Percentiles rank a stretch among this genome's conserved stretches.
Evolutionary conservation across 2,888 invertebrate genomes (phyloP).

Genomic region (Polydrusus pterygomalis): DNA sequence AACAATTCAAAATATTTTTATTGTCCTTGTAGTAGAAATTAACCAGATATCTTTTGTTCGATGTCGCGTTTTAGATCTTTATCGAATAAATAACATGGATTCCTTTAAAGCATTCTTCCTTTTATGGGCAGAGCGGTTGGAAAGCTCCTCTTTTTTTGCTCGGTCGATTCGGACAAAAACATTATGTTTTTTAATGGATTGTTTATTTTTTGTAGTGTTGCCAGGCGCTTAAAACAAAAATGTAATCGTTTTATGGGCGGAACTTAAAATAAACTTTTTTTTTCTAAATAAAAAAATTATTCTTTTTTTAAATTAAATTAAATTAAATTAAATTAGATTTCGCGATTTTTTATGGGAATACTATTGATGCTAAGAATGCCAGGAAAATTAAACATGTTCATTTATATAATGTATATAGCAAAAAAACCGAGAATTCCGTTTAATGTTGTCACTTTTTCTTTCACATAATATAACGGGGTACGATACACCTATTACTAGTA

Average conservation of each 20-base stretch:
- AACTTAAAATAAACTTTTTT: not conserved
- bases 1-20: constrained; percentile 58
- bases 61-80: constrained; percentile 66
- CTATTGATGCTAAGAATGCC: too few species aligned
- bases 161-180: constrained; percentile 31
- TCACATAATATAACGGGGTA: too few species aligned
- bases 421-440: too few species aligned
- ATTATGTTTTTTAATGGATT: constrained; percentile 34
- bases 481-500: too few species aligned
- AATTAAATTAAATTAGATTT: too few species aligned
- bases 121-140: constrained; percentile 65
- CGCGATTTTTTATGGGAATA: too few species aligned
- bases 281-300: too few species aligned
- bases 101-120: constrained; percentile 64
- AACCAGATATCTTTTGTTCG: constrained; percentile 65
- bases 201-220: constrained; percentile 33
- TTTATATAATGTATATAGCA: too few species aligned
- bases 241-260: not conserved
- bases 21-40: constrained; percentile 64
- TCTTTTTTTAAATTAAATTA: too few species aligned
- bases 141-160: constrained; percentile 52
- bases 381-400: too few species aligned
- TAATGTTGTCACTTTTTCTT: too few species aligned
- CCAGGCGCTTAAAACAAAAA: not conserved
- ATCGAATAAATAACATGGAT: constrained; percentile 67